Evolutionary conservation across 2,888 invertebrate genomes (phyloP).

Genomic region (Xylophagus ater): DNA sequence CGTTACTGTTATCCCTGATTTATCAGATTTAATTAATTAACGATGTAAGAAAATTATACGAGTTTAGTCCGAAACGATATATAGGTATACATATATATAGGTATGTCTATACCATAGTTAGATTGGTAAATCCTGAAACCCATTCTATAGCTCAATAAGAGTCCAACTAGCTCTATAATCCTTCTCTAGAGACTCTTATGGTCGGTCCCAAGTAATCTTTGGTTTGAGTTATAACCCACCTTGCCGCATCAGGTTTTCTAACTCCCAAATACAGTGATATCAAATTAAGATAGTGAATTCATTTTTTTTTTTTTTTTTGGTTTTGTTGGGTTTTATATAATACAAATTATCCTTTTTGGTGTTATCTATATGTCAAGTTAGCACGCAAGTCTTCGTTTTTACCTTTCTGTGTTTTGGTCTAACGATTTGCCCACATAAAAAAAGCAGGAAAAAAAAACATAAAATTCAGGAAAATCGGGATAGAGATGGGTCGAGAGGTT

Average conservation of each 20-base stretch:
- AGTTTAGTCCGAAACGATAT: background rate
- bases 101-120: background rate
- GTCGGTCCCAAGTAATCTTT: slow-evolving; percentile 9
- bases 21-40: slow-evolving; percentile 14
- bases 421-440: no score
- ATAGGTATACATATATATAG: slow-evolving; percentile 5
- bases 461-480: no score
- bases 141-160: no score
- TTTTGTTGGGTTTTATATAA: slow-evolving; percentile 8
- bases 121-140: background rate
- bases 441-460: no score
- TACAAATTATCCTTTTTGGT: slow-evolving; percentile 10
- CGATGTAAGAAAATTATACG: slow-evolving; percentile 9
- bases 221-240: slow-evolving; percentile 4
- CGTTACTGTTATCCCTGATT: no score
- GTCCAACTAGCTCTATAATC: no score
- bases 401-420: background rate
- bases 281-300: slow-evolving; percentile 11
- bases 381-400: slow-evolving; percentile 5
- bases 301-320: background rate
- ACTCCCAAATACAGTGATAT: no score
- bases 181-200: no score
- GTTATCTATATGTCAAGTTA: slow-evolving; percentile 10
- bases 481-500: no score
- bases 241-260: background rate